Evolutionary conservation across 1,140 invertebrate species (phyloP).

Genomic region (Zaprionus capensis): DNA sequence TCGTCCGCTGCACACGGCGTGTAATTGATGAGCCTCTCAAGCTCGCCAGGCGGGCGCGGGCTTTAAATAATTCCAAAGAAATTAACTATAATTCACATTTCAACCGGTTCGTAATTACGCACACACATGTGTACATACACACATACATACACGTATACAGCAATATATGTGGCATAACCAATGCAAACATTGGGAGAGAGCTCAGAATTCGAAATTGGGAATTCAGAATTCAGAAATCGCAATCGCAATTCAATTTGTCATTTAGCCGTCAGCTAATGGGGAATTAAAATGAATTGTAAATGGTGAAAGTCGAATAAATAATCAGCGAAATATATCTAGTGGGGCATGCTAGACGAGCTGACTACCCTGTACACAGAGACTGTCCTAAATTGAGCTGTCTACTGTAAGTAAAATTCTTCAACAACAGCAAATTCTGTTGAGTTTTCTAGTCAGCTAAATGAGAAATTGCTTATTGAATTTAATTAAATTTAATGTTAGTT

Average conservation of each 20-base stretch:
- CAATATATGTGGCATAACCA: conserved; percentile 10
- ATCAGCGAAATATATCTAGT: not conserved
- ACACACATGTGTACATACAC: not conserved
- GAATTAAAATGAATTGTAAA: conserved; percentile 32
- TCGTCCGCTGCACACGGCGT: not conserved
- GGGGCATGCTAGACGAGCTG: not conserved
- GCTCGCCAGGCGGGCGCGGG: conserved; percentile 15
- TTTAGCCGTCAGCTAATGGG: conserved; percentile 28
- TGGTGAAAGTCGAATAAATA: conserved; percentile 23
- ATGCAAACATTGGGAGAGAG: conserved; percentile 16
- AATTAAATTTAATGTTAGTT: too few relatives aligned
- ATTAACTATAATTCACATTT: conserved; percentile 65
- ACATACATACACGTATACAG: not conserved
- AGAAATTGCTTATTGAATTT: too few relatives aligned
- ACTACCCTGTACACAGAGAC: not conserved
- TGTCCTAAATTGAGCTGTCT: too few relatives aligned
- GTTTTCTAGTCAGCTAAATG: too few relatives aligned
- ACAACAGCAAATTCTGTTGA: too few relatives aligned
- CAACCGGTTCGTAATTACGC: conserved; percentile 35
- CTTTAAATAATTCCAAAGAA: conserved; percentile 59
- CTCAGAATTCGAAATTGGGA: not conserved
- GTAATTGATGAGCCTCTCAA: conserved; percentile 48
- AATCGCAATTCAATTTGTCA: conserved; percentile 35
- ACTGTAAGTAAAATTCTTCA: too few relatives aligned
- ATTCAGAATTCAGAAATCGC: conserved; percentile 17